Evolutionary conservation across 2,888 invertebrate species (phyloP), one percentile per base, ranked within the genome.

Genomic region (Zele albiditarsus): DNA sequence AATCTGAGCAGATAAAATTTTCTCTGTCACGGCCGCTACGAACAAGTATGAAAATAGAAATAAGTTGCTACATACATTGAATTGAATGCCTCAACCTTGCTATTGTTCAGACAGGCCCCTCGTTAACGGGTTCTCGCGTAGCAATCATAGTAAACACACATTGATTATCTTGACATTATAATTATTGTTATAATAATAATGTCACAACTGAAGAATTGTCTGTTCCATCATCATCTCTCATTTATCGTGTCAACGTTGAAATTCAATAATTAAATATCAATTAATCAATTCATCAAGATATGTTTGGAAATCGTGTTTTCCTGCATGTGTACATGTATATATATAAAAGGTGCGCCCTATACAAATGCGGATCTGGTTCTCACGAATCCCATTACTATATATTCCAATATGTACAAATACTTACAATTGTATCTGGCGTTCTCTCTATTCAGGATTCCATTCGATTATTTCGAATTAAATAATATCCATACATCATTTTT

Each of bases 21-120:
- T 68, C 86, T 84, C 80, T 85, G 86, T 78, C 86, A 86, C 67
- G 85, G 85, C 67, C 84, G 78, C 70, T 70, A 70, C n/a, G 16
- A 27, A n/a, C 25, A 46, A 74, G 77, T 70, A 73, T 78, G 58
- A 75, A 81, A 80, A 82, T 78, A 79, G 75, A 79, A 74, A 77
- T 73, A 67, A 60, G 67, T 53, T 63, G 62, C 73, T 62, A 49
- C 58, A 28, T 27, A 63, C 46, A 46, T 68, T 62, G 76, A 78
- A 77, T 78, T 71, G 72, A 78, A 57, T 60, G n/a, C 60, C 71
- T 76, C 80, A 81, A 77, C 84, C 83, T 84, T 83, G 83, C 82
- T 84, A 83, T 85, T 82, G 83, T 84, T 81, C 79, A 46, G 63
- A 68, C 68, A 33, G n/a, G 67, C 6, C 60, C 60, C 60, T 49